Evolutionary conservation across 1,140 invertebrate species (phyloP), one percentile per base, ranked within the genome.

Genomic region (Belonocnema kinseyi): DNA sequence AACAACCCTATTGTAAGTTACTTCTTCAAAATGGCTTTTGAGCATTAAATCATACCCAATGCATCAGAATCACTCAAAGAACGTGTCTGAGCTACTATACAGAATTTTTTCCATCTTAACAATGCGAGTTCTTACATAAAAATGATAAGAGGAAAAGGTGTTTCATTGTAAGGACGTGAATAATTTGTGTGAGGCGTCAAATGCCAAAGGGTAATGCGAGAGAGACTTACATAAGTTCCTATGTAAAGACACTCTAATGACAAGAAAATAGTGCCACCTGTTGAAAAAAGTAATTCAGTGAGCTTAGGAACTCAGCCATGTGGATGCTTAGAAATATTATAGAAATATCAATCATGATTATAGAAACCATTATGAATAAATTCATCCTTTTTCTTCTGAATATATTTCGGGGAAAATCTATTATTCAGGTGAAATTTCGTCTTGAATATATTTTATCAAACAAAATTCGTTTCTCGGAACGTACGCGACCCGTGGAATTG

Each of bases 391-490:
- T 16, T 7, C 33, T 66, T 40, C n/a, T 40, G 33, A n/a, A 66
- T 26, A 66, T 14, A n/a, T 40, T 33, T n/a, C 21, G 26, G 16
- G 14, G 26, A n/a, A 66, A 66, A 66, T 66, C 14, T 66, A 66
- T 66, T 66, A 66, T 66, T 66, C 61, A 66, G 40, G 40, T 66
- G 26, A 40, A 33, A 66, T 66, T 66, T 66, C 21, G 12, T 33
- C 33, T 66, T 33, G 21, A 40, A 66, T 66, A 66, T 40, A 66
- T 66, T 66, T 26, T 33, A 40, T 33, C 61, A 66, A 66, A 66
- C 61, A 66, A 66, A 66, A 66, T 33, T 66, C 61, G 61, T 66
- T 66, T 66, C 61, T 66, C 61, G 16, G 61, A 40, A 66, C 40
- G 61, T 66, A 66, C 26, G 61, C 61, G 61, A 66, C 12, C 61